Base-by-base conservation (phyloP, 2,113 vertebrate species). In the Eulacestoma nigropectus region DNA sequence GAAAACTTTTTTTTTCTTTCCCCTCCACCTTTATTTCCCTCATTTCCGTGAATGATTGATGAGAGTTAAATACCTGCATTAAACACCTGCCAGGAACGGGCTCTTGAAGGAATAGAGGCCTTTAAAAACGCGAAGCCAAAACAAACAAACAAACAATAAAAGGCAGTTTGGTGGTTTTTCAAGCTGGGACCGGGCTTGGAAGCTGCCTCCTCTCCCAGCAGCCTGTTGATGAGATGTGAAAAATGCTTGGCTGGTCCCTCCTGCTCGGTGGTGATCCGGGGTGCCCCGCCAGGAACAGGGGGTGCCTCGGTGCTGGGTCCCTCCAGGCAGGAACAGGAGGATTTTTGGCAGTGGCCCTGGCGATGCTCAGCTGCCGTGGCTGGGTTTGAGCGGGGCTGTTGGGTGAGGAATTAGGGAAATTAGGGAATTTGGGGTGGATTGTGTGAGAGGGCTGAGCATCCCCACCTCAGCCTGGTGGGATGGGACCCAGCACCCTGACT, bases 21-120 rank as follows among this genome's bases (percentile, higher is more conserved):
- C 2, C 3, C 3, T 4, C 4, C 9, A 3, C 1, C n/a, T n/a
- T n/a, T n/a, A n/a, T n/a, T n/a, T n/a, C 3, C 12, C 18, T 33
- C 1, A n/a, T n/a, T n/a, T n/a, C n/a, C n/a, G n/a, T n/a, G 10
- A 64, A 26, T 79, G 84, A 87, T 12, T 44, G 81, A 72, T 81
- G 77, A 56, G 49, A 41, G 50, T 44, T 72, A 91, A 92, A 93
- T 79, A 92, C 93, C 87, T 93, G 87, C 56, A 12, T 74, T 83
- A 79, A 90, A 53, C 53, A 88, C 82, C 82, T 68, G 21, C 29
- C 55, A 16, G 81, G 57, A 91, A 2, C n/a, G 3, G 39, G 6
- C 30, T 82, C 33, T 42, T 1, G 55, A 20, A 50, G 89, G 90
- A 91, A 68, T 47, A 29, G 69, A 13, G 47, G 77, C 84, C 65